A percentile compares a stretch with the other conserved stretches of the same genome.
These are phyloP conservation scores for Anoplolepis gracilipes DNA, from an alignment of 1,140 invertebrate genomes.

Conservation along the genomic window DNA sequence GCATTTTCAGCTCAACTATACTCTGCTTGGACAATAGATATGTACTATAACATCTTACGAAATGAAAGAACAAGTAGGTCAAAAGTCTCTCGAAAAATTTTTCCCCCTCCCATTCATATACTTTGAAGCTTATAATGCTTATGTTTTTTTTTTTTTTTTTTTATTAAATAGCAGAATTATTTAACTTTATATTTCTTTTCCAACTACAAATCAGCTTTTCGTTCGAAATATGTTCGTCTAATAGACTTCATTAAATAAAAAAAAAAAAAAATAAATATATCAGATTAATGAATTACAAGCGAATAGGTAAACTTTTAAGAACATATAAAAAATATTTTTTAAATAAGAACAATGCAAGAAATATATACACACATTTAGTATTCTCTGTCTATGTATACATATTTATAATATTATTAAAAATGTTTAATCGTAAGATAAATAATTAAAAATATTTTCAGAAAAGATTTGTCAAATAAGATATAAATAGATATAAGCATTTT, in stretches of 20 bases:
- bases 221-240: too few species aligned
- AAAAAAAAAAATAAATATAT: not conserved
- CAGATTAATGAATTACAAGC: not conserved
- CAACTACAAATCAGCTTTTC: not conserved
- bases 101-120: not conserved
- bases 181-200: not conserved
- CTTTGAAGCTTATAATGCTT: not conserved
- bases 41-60: conserved; percentile 33
- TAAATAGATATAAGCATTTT: too few species aligned
- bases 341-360: not conserved
- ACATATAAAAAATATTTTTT: not conserved
- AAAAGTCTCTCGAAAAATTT: conserved; percentile 20
- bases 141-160: not conserved
- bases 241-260: too few species aligned
- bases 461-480: conserved; percentile 33
- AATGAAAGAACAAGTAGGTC: conserved; percentile 30
- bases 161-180: not conserved
- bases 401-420: not conserved
- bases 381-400: not conserved
- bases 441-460: conserved; percentile 20
- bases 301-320: not conserved
- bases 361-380: not conserved
- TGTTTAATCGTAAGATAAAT: not conserved
- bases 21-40: conserved; percentile 21
- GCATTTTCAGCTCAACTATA: conserved; percentile 12